Conservation (phyloP, 2,888 invertebrate species). For the Philopedon plagiatum region DNA sequence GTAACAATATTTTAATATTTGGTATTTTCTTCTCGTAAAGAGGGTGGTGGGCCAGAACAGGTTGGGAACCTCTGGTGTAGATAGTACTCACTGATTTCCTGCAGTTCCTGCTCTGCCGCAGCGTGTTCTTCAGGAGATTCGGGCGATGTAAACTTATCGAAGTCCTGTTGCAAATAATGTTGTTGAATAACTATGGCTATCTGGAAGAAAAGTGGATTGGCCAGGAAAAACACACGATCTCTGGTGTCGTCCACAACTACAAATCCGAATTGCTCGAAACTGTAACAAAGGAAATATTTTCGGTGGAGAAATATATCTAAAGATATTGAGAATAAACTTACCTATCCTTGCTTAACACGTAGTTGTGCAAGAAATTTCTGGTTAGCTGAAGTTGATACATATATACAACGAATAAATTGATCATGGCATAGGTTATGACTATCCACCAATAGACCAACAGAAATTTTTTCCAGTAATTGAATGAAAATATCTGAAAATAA, state of each 20-base stretch:
- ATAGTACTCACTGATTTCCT: neutral
- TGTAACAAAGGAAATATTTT: neutral
- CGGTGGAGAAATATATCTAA: neutral
- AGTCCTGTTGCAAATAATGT: slow-evolving; percentile 36
- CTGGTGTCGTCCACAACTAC: neutral
- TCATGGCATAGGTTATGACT: slow-evolving; percentile 38
- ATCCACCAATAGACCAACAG: slow-evolving; percentile 46
- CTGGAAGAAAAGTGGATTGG: slow-evolving; percentile 38
- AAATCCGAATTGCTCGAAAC: slow-evolving; percentile 22
- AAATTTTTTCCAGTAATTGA: slow-evolving; percentile 43
- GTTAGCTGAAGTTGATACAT: slow-evolving; percentile 39
- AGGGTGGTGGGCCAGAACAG: too few relatives aligned
- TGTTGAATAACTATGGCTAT: slow-evolving; percentile 44
- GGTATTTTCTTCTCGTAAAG: too few relatives aligned
- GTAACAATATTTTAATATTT: too few relatives aligned
- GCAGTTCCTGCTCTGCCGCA: neutral
- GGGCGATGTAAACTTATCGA: slow-evolving; percentile 37
- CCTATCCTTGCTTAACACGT: neutral
- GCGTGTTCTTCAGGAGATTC: slow-evolving; percentile 10
- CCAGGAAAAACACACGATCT: slow-evolving; percentile 3
- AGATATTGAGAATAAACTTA: slow-evolving; percentile 13
- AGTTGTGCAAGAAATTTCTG: slow-evolving; percentile 6
- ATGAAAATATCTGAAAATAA: slow-evolving; percentile 34
- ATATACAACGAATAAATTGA: slow-evolving; percentile 39
- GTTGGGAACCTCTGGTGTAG: too few relatives aligned